A percentile compares a stretch with the other conserved stretches of the same genome.
Conservation (phyloP, 2,888 invertebrate species). For the Aporophyla nigra region DNA sequence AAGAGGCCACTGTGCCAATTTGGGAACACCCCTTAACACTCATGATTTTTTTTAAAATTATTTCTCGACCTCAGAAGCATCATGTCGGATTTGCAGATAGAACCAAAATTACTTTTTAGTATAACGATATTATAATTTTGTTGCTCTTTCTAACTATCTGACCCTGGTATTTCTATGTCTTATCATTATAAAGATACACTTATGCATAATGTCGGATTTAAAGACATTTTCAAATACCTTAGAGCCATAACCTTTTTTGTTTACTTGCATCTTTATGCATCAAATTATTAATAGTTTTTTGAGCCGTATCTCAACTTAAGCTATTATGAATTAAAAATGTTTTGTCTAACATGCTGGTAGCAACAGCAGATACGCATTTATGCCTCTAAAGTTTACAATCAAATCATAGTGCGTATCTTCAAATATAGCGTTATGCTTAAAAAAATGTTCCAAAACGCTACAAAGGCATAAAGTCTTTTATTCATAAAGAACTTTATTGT, state of each 20-base stretch:
- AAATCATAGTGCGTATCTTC: conserved; percentile 9
- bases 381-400: conserved; percentile 9
- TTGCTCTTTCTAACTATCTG: conserved; percentile 8
- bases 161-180: conserved; percentile 13
- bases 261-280: conserved; percentile 3
- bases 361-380: conserved; percentile 10
- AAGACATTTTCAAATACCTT: conserved; percentile 1
- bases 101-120: conserved; percentile 5
- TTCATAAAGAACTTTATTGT: not conserved
- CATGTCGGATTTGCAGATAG: conserved; percentile 8
- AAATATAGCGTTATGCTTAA: conserved; percentile 5
- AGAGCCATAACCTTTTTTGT: conserved; percentile 8
- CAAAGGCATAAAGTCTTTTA: not conserved
- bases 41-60: too few relatives aligned
- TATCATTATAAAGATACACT: conserved; percentile 1
- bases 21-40: too few relatives aligned
- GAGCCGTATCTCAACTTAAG: not conserved
- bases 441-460: conserved; percentile 4
- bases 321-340: conserved; percentile 13
- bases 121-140: conserved; percentile 1
- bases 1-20: too few relatives aligned
- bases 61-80: conserved; percentile 11
- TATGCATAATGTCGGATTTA: conserved; percentile 1
- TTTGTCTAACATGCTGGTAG: not conserved
- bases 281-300: conserved; percentile 8